Percentiles rank a stretch among this genome's conserved stretches.
Evolutionary conservation across 2,113 vertebrate genomes (phyloP).

Genomic region (Prochilodus magdalenae): DNA sequence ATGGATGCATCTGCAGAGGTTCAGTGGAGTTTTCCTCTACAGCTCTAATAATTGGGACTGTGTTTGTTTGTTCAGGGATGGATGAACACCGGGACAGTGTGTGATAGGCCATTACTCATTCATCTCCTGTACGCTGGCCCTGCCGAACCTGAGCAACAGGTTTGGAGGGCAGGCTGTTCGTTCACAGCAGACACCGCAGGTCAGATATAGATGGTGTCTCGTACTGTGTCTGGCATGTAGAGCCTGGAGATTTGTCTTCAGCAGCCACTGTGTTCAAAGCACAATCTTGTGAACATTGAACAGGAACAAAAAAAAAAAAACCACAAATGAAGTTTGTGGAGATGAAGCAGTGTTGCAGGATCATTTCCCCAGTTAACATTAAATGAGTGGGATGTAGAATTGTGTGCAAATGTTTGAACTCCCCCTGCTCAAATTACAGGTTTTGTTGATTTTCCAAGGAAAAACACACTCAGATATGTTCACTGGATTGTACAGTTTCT

Average conservation of each 20-base stretch:
- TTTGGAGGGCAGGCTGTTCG: conserved; percentile 48
- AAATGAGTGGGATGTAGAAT: background rate
- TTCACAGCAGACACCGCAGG: conserved; percentile 48
- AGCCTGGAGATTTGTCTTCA: conserved; percentile 45
- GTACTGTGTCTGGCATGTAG: conserved; percentile 44
- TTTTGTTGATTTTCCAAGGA: no score
- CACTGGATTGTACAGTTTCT: background rate
- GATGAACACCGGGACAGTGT: conserved; percentile 44
- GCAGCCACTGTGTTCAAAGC: conserved; percentile 19
- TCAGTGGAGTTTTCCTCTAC: conserved; percentile 30
- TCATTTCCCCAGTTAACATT: background rate
- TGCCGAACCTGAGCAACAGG: conserved; percentile 59
- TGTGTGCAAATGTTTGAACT: no score
- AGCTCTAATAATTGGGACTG: conserved; percentile 1
- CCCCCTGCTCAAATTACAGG: no score
- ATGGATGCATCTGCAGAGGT: conserved; percentile 11
- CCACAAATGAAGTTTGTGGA: background rate
- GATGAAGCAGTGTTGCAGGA: background rate
- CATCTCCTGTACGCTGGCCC: conserved; percentile 55
- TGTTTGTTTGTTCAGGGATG: conserved; percentile 37
- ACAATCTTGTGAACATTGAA: background rate
- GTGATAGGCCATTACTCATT: conserved; percentile 51
- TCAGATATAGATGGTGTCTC: conserved; percentile 51
- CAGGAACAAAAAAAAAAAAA: background rate
- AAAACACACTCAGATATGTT: no score